Evolutionary conservation across 30 jellyfish, hydroid and myxozoan species (phyloP).

Genomic region (Phacellophora camtschatica): DNA sequence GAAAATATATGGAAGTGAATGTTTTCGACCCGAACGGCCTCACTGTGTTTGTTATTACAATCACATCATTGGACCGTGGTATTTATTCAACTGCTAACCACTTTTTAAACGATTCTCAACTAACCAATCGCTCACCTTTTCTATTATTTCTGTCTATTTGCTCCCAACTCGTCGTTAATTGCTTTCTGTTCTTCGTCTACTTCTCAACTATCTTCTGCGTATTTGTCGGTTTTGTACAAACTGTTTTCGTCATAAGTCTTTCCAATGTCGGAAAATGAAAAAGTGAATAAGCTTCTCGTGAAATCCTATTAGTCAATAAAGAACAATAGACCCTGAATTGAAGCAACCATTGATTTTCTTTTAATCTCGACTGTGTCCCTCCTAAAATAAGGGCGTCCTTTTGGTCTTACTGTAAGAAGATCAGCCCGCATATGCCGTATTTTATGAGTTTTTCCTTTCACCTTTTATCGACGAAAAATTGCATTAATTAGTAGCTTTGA

Average conservation of each 20-base stretch:
- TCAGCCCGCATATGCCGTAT: slow-evolving; percentile 16
- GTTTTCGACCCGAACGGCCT: no score
- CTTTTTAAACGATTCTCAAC: no score
- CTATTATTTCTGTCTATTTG: not conserved
- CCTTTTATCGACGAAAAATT: not conserved
- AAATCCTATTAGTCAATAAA: slow-evolving; percentile 36
- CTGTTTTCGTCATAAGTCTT: slow-evolving; percentile 46
- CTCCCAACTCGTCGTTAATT: not conserved
- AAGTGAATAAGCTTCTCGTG: slow-evolving; percentile 48
- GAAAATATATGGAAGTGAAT: no score
- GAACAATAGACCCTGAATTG: slow-evolving; percentile 60
- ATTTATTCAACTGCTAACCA: no score
- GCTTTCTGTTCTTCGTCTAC: slow-evolving; percentile 18
- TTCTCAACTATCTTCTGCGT: slow-evolving; percentile 1
- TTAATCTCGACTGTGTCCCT: slow-evolving; percentile 68
- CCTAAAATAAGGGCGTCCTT: slow-evolving; percentile 69
- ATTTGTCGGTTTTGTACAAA: slow-evolving; percentile 40
- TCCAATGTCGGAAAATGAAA: slow-evolving; percentile 50
- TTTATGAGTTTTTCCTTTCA: slow-evolving; percentile 17
- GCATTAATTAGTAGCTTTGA: no score
- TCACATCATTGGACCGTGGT: no score
- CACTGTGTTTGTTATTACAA: no score
- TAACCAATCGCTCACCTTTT: not conserved
- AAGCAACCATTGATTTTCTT: slow-evolving; percentile 61
- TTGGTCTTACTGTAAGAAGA: slow-evolving; percentile 29